phyloP scores from a whole-genome alignment of 2,888 invertebrate species.

The Caradrina clavipalpis region DNA sequence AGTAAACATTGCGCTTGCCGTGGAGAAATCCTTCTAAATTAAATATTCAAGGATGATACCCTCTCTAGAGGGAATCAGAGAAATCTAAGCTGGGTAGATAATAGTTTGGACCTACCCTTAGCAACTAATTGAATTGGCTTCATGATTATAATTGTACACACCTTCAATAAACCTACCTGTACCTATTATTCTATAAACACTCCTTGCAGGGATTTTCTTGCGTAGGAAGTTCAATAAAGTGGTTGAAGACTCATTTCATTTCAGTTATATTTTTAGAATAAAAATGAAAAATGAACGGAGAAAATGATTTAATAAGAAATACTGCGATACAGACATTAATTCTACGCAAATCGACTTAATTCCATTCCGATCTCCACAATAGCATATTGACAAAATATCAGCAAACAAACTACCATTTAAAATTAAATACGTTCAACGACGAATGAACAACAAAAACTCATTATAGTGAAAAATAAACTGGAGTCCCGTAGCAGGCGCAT shows the following conservation, averaged over 20 bases:
- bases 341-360: constrained; percentile 21
- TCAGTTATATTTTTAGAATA: background rate
- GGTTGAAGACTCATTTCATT: background rate
- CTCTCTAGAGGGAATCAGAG: constrained; percentile 24
- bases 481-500: constrained; percentile 64
- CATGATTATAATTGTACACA: background rate
- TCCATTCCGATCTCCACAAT: constrained; percentile 1
- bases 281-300: background rate
- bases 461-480: constrained; percentile 73
- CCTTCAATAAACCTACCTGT: background rate
- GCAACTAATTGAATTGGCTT: background rate
- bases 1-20: constrained; percentile 3
- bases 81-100: constrained; percentile 25
- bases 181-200: no score
- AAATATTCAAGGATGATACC: constrained; percentile 43
- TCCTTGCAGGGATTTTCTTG: constrained; percentile 22
- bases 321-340: constrained; percentile 9
- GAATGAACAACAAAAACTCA: constrained; percentile 70
- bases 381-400: constrained; percentile 30
- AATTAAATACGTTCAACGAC: constrained; percentile 38
- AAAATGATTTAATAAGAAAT: background rate
- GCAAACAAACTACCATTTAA: constrained; percentile 30
- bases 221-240: constrained; percentile 1
- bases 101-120: constrained; percentile 19
- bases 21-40: constrained; percentile 39